Conservation (phyloP, 2,797 vertebrate species). For the Chloroceryle amazona region DNA sequence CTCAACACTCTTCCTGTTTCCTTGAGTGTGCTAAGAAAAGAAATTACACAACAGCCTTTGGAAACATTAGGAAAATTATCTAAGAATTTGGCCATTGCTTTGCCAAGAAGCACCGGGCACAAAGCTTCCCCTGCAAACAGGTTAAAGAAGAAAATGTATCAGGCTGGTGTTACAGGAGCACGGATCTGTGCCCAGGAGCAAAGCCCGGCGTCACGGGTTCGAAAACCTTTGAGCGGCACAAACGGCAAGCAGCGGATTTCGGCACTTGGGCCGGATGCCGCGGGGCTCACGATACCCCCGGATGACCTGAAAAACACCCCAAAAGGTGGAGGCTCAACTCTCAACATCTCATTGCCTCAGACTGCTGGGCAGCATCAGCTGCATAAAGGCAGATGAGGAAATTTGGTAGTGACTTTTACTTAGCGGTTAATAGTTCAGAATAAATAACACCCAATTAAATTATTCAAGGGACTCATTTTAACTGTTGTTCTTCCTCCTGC, state of each 20-base stretch:
- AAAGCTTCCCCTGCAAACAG: background rate
- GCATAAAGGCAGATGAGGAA: background rate
- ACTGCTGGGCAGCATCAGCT: background rate
- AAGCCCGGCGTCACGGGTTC: background rate
- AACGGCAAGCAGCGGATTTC: fast-evolving
- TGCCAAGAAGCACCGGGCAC: background rate
- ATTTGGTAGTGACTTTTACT: background rate
- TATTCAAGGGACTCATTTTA: background rate
- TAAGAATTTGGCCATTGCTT: background rate
- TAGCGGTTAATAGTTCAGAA: background rate
- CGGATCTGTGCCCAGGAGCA: background rate
- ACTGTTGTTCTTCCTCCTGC: background rate
- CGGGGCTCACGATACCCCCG: background rate
- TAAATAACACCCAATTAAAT: background rate
- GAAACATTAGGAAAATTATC: background rate
- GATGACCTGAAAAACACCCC: background rate
- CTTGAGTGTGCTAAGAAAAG: background rate
- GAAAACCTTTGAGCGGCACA: fast-evolving
- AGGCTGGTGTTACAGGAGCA: background rate
- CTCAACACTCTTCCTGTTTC: background rate
- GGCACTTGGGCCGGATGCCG: background rate
- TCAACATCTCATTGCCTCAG: fast-evolving
- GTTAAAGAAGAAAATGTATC: background rate
- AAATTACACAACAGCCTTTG: background rate
- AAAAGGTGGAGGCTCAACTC: background rate